phyloP scores from a whole-genome alignment of 2,113 vertebrate genomes.

The Spizaetus ornatus region DNA sequence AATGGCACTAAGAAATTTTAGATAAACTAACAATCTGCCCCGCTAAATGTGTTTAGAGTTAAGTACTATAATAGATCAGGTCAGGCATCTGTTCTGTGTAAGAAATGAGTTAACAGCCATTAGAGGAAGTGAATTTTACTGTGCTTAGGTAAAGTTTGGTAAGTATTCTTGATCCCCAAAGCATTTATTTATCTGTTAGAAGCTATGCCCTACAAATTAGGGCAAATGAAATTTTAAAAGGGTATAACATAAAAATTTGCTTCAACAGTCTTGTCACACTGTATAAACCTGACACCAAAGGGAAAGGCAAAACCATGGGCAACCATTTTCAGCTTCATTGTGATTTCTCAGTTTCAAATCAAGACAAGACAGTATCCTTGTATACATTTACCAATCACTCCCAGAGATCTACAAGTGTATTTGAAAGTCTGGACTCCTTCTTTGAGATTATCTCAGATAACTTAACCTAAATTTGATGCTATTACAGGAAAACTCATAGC shows the following conservation, averaged over 20 bases:
- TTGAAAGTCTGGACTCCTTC: neutral
- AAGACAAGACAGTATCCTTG: neutral
- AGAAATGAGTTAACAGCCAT: neutral
- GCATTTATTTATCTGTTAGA: neutral
- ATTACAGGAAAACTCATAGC: slow-evolving; percentile 26
- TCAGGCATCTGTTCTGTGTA: neutral
- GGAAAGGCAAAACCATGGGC: neutral
- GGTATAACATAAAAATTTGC: neutral
- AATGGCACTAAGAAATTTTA: neutral
- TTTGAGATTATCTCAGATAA: slow-evolving; percentile 33
- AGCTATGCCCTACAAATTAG: neutral
- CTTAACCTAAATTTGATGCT: slow-evolving; percentile 6
- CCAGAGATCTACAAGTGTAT: neutral
- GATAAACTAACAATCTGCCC: neutral
- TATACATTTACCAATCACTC: neutral
- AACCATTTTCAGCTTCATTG: neutral
- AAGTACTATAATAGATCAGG: neutral
- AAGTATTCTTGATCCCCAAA: neutral
- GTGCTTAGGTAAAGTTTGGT: neutral
- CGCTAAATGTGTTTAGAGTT: neutral
- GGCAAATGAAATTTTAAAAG: neutral
- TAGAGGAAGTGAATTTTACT: neutral
- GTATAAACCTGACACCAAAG: neutral
- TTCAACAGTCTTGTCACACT: neutral
- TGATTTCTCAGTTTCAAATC: neutral